Evolutionary conservation across 2,113 vertebrate species (phyloP), one percentile per base, ranked within the genome.

Genomic region (Gasterosteus aculeatus): DNA sequence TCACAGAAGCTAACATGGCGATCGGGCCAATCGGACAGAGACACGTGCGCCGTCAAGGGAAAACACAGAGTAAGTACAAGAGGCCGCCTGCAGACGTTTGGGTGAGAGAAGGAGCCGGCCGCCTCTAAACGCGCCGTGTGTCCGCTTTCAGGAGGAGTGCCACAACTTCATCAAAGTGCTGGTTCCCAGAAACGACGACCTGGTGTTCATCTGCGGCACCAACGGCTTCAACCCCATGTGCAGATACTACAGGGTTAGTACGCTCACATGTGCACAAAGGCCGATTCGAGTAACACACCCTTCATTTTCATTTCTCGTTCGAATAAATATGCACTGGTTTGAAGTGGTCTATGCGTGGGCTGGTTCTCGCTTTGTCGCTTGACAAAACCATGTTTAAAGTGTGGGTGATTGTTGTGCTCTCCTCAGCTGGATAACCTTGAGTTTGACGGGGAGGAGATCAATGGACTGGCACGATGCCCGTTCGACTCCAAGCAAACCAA

Each of bases 161-260:
- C 98, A 99, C 94, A 99, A 99, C 91, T 99, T 98, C 86, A 98
- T 99, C 92, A 99, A 99, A 94, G 98, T 99, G 60, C 96, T 99
- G 90, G 97, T 99, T 84, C 98, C 97, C 78, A 96, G 97, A 94
- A 99, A 96, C 0, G 96, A 99, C 15, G 97, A 98, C 86, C 96
- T 98, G 91, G 96, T 97, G 60, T 99, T 99, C 91, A 97, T 99
- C 81, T 99, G 98, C 60, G 98, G 98, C 29, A 99, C 98, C 82
- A 99, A 99, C 42, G 97, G 97, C 3, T 99, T 99, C 91, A 98
- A 98, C 91, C 98, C 98, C 12, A 97, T 98, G 96, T 99, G 98
- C 93, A 95, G 98, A 93, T 99, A 99, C 92, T 99, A 99, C 69
- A 95, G 93, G 94, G 98, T 99, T 88, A 95, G 96, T 85, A 71